Evolutionary conservation across 53 echinoderm and acorn worm species (phyloP), one percentile per base, ranked within the genome.

Genomic region (Echinometra lucunter): DNA sequence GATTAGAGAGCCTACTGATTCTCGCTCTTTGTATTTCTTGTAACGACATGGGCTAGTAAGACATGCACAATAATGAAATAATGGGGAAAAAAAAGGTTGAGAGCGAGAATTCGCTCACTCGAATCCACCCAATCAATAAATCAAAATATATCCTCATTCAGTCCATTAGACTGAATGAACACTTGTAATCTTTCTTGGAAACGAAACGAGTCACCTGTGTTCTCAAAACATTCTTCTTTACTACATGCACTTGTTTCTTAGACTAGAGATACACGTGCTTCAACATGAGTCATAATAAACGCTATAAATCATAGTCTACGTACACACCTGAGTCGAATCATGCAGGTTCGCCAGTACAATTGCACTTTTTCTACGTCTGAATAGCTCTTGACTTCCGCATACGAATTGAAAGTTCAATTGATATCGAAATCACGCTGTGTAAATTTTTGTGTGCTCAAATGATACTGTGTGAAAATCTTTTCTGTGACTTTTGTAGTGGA

Each of bases 391-490:
- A 72, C 72, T 72, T 72, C 72, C 72, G 72, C 35, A 72, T 72
- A 34, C 72, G 63, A 34, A 72, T 72, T 72, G 72, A 72, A 70
- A 72, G 72, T 72, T 72, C 72, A 72, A 70, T 70, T 70, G 70
- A 70, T 30, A 70, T 34, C 30, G 10, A 70, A 70, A 9, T 70
- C 70, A 30, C 70, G 70, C n/a, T 34, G 69, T 27, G 12, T 70
- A 70, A 30, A 30, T 12, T 30, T 12, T 2, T 11, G 30, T 34
- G 32, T 13, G 35, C 13, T 32, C 17, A 72, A 72, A 11, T 53
- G 53, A 53, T 11, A 34, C 7, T 9, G 10, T 35, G 10, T 11
- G 72, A 72, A 72, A 34, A 28, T 13, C 30, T 11, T 13, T 10
- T 12, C 32, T 11, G 34, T 16, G 70, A 16, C 35, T 10, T 53